phyloP scores from a whole-genome alignment of 2,888 invertebrate species.

The Mythimna pallens region DNA sequence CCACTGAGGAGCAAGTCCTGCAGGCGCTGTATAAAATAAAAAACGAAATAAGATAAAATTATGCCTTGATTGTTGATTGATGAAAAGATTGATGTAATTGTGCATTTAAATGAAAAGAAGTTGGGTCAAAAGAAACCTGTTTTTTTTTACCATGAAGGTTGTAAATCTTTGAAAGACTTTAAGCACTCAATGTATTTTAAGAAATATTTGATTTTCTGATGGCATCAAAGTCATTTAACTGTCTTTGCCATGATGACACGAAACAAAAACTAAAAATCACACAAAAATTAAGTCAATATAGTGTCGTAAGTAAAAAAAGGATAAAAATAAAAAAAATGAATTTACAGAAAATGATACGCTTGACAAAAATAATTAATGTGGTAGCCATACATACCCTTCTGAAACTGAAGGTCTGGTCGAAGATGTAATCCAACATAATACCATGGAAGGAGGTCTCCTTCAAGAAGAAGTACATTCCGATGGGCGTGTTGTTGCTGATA shows the following conservation, averaged over 20 bases:
- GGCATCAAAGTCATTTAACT: not conserved
- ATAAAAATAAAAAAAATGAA: not conserved
- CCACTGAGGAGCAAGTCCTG: constrained; percentile 91
- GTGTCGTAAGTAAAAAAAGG: rapidly evolving
- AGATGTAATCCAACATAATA: constrained; percentile 89
- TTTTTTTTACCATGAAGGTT: not conserved
- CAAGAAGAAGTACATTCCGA: constrained; percentile 93
- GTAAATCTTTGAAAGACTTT: not conserved
- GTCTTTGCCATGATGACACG: not conserved
- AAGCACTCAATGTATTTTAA: not conserved
- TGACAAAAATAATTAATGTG: not conserved
- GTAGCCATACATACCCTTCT: constrained; percentile 76
- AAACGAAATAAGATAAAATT: not conserved
- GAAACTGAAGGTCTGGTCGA: constrained; percentile 81
- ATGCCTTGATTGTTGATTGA: not conserved
- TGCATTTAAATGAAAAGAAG: not conserved
- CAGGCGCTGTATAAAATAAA: constrained; percentile 79
- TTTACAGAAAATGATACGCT: not conserved
- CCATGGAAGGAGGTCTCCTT: constrained; percentile 90
- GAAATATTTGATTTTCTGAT: not conserved
- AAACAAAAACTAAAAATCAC: not conserved
- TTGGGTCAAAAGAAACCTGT: not conserved
- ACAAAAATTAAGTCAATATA: not conserved
- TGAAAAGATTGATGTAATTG: not conserved
- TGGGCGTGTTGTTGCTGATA: constrained; percentile 92